Base-by-base conservation (phyloP, 2,888 invertebrate species). In the Dasypolia templi region DNA sequence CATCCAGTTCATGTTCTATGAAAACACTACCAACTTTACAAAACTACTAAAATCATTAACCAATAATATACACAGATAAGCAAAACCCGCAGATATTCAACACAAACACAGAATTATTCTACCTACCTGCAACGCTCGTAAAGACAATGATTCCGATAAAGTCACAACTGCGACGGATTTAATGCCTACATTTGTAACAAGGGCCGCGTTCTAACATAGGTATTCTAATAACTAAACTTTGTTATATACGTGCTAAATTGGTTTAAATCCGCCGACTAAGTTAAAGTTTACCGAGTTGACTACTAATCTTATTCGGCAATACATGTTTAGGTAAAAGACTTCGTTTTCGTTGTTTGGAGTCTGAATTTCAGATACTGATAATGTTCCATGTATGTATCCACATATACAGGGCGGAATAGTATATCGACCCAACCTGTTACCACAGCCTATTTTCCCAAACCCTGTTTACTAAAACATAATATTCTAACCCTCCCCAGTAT, bases 171-270 rank as follows among this genome's bases (percentile, higher is more conserved):
- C 42, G 62, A 79, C 78, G 72, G 79, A 79, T 84, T 78, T 84
- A 82, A 77, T 82, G 59, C 68, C 64, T 61, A 75, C 82, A 80
- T 84, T 82, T 84, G 82, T 82, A 84, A 84, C 77, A 84, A 84
- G 73, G 51, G 39, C 51, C 67, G 44, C 68, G 63, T 77, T 77
- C 73, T 79, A 79, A 75, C 84, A 79, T 79, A 83, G 83, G 78
- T 84, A 82, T 79, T 84, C 68, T 76, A 70, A 72, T 83, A 84
- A 79, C 77, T 84, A 82, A 83, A 79, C 76, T 75, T 84, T 49
- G 66, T 68, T 72, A 72, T 82, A 79, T 69, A 77, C 72, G 80
- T 75, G 84, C 76, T 55, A 75, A 84, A 82, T 81, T 75, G 75
- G 72, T 75, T 69, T 73, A 63, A 75, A 77, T 78, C 71, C 68